phyloP scores from a whole-genome alignment of 2,888 invertebrate species.

The Chironomus riparius region DNA sequence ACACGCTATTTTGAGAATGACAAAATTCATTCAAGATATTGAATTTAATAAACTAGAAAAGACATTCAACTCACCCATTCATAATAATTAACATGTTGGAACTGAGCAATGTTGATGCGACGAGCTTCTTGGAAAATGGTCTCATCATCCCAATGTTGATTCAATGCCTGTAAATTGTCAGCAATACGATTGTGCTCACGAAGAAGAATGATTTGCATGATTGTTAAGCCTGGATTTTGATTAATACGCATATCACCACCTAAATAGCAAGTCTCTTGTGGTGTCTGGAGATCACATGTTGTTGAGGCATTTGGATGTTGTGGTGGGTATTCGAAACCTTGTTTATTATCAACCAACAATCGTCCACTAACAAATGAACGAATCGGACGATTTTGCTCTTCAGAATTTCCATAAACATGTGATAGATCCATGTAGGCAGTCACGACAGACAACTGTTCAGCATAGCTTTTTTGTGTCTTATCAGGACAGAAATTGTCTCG shows the following conservation, averaged over 20 bases:
- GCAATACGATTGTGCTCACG: conserved; percentile 47
- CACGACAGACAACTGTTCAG: conserved; percentile 51
- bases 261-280: conserved; percentile 64
- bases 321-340: conserved; percentile 64
- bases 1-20: too few relatives aligned
- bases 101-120: conserved; percentile 44
- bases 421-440: conserved; percentile 71
- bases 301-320: conserved; percentile 56
- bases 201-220: conserved; percentile 44
- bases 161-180: conserved; percentile 39
- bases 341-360: conserved; percentile 51
- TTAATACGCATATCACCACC: conserved; percentile 51
- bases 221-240: conserved; percentile 44
- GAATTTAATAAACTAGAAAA: too few relatives aligned
- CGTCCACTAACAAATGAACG: conserved; percentile 61
- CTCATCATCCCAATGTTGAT: conserved; percentile 48
- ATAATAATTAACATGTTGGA: conserved; percentile 46
- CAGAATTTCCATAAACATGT: conserved; percentile 68
- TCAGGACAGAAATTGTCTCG: conserved; percentile 49
- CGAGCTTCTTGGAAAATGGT: conserved; percentile 45
- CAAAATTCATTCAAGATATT: too few relatives aligned
- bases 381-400: conserved; percentile 53
- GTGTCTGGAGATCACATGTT: conserved; percentile 56
- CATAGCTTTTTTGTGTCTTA: conserved; percentile 32
- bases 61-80: conserved; percentile 41